phyloP scores from a whole-genome alignment of 1,140 invertebrate genomes.

The Globodera rostochiensis region DNA sequence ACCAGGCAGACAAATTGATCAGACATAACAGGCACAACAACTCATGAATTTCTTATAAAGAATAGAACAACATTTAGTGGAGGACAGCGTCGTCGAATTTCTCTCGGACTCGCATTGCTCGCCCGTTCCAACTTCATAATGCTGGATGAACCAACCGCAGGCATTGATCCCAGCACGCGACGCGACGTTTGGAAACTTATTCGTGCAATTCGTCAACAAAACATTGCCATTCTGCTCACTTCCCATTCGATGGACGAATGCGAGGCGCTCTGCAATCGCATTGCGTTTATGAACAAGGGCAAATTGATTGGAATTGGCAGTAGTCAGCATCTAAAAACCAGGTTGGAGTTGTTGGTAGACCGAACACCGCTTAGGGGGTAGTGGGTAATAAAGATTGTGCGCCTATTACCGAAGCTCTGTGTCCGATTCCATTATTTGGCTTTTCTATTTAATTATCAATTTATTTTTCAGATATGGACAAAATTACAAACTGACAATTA shows the following conservation, averaged over 20 bases:
- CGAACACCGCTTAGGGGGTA: too few relatives aligned
- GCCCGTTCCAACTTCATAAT: slow-evolving; percentile 45
- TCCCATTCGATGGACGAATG: slow-evolving; percentile 66
- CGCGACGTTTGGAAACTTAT: slow-evolving; percentile 70
- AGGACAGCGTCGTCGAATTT: slow-evolving; percentile 53
- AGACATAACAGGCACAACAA: slow-evolving; percentile 31
- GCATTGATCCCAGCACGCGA: slow-evolving; percentile 70
- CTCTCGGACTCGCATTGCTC: slow-evolving; percentile 53
- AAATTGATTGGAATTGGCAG: slow-evolving; percentile 75
- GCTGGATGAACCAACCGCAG: slow-evolving; percentile 53
- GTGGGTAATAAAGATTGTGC: neutral
- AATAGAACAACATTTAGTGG: slow-evolving; percentile 67
- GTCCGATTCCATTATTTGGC: too few relatives aligned
- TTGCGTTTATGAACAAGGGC: slow-evolving; percentile 86
- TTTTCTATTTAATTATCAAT: neutral
- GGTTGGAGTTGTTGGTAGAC: slow-evolving; percentile 13
- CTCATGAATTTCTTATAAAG: neutral
- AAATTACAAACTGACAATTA: slow-evolving; percentile 47
- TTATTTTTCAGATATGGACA: slow-evolving; percentile 41
- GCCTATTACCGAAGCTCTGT: slow-evolving; percentile 1
- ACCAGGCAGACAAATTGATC: slow-evolving; percentile 46
- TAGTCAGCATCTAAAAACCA: slow-evolving; percentile 73
- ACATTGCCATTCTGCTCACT: slow-evolving; percentile 56
- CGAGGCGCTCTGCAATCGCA: slow-evolving; percentile 70
- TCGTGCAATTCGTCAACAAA: slow-evolving; percentile 49